A percentile compares a stretch with the other conserved stretches of the same genome.
These are phyloP conservation scores for Drosophila eohydei DNA, from an alignment of 2,888 invertebrate genomes.

Conservation along the genomic window DNA sequence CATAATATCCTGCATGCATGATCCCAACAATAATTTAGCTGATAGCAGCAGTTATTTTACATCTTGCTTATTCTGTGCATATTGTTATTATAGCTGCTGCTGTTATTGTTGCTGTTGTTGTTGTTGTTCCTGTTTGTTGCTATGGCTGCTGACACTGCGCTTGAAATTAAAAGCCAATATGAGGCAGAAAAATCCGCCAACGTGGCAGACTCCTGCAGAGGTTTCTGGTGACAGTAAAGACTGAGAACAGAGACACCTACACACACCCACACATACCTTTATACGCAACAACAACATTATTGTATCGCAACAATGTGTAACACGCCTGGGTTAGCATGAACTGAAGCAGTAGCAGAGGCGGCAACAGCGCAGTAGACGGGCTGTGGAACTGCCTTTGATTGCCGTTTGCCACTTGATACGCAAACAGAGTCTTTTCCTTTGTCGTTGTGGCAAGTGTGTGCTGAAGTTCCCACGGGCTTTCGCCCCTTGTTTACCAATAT, in stretches of 20 bases:
- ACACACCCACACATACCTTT: slow-evolving; percentile 1
- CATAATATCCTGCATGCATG: slow-evolving; percentile 50
- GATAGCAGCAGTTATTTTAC: slow-evolving; percentile 53
- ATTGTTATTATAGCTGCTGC: not conserved
- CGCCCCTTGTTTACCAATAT: slow-evolving; percentile 54
- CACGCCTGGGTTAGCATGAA: slow-evolving; percentile 32
- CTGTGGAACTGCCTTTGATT: slow-evolving; percentile 55
- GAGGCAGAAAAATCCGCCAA: slow-evolving; percentile 69
- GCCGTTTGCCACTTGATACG: slow-evolving; percentile 62
- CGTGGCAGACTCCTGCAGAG: slow-evolving; percentile 55
- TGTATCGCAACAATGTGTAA: slow-evolving; percentile 57
- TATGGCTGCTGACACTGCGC: slow-evolving; percentile 69
- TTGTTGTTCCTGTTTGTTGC: slow-evolving; percentile 24
- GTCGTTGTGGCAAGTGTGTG: slow-evolving; percentile 15
- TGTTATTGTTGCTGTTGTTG: not conserved
- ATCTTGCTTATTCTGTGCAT: not conserved
- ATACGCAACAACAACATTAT: slow-evolving; percentile 46
- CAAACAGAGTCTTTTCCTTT: slow-evolving; percentile 35
- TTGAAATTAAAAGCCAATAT: slow-evolving; percentile 77
- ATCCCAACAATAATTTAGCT: slow-evolving; percentile 65
- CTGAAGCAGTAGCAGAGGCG: slow-evolving; percentile 11
- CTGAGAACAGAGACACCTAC: slow-evolving; percentile 20
- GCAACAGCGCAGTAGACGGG: not conserved
- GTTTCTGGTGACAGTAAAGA: slow-evolving; percentile 23
- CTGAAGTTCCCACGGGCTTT: slow-evolving; percentile 50